Evolutionary conservation across 2,888 invertebrate genomes (phyloP).

Genomic region (Scelioninae gen. 2): DNA sequence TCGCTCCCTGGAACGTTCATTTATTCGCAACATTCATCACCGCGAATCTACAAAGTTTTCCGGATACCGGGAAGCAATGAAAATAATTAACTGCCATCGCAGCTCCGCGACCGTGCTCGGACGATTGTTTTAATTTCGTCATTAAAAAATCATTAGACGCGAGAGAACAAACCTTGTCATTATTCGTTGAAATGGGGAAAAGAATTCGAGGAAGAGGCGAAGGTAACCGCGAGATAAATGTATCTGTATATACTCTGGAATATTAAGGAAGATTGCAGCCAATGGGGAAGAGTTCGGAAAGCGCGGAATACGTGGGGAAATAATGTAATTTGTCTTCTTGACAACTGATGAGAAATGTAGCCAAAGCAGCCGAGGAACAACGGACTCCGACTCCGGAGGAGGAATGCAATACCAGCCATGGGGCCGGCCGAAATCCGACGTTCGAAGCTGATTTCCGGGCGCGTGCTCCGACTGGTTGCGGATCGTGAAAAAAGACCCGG

Average conservation of each 20-base stretch:
- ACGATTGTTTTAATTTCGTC: conserved; percentile 39
- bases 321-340: conserved; percentile 55
- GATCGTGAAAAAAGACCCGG: conserved; percentile 51
- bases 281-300: conserved; percentile 24
- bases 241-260: background rate
- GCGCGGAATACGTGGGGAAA: conserved; percentile 24
- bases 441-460: conserved; percentile 58
- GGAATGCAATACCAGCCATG: conserved; percentile 61
- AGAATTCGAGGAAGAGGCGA: background rate
- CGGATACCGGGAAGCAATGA: background rate
- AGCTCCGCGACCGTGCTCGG: too few species aligned
- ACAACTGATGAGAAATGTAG: conserved; percentile 54
- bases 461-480: conserved; percentile 54
- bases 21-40: conserved; percentile 50
- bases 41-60: conserved; percentile 40
- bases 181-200: too few species aligned
- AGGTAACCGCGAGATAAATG: conserved; percentile 2
- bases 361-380: conserved; percentile 57
- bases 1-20: conserved; percentile 26
- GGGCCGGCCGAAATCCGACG: conserved; percentile 60
- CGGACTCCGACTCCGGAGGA: conserved; percentile 63
- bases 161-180: conserved; percentile 13
- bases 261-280: conserved; percentile 20
- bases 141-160: conserved; percentile 53
- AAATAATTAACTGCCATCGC: conserved; percentile 56